These are phyloP conservation scores for Callopanchax toddi DNA, from an alignment of 2,113 vertebrate genomes.

Conservation along the genomic window DNA sequence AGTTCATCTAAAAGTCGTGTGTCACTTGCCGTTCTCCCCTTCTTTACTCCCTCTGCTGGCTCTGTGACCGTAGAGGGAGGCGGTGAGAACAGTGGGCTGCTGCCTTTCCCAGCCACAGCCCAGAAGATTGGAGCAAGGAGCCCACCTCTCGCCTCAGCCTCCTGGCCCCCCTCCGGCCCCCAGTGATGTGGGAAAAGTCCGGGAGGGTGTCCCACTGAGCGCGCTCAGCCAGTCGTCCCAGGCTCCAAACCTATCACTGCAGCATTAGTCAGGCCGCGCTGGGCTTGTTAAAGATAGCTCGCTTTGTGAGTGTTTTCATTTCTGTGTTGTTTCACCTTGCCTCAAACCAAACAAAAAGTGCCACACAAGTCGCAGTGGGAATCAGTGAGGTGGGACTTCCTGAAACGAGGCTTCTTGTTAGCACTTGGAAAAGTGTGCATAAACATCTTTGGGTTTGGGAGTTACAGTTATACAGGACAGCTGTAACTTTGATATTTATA, in stretches of 20 bases:
- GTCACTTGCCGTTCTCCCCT: conserved; percentile 11
- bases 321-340: conserved; percentile 59
- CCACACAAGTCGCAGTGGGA: conserved; percentile 62
- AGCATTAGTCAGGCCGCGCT: conserved; percentile 20
- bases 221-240: conserved; percentile 36
- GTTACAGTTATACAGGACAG: conserved; percentile 22
- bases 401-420: conserved; percentile 46
- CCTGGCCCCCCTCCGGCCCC: conserved; percentile 33
- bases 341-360: conserved; percentile 57
- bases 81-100: conserved; percentile 80
- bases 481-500: too few species aligned
- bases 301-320: conserved; percentile 48
- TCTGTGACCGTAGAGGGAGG: conserved; percentile 57
- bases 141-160: conserved; percentile 66
- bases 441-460: conserved; percentile 38
- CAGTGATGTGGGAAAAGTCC: conserved; percentile 79
- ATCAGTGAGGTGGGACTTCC: conserved; percentile 23
- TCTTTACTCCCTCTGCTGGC: conserved; percentile 41
- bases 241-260: conserved; percentile 44
- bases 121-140: conserved; percentile 72
- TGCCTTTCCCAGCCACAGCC: conserved; percentile 82
- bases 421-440: conserved; percentile 38
- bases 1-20: conserved; percentile 11
- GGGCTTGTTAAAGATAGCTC: conserved; percentile 50
- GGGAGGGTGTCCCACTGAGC: conserved; percentile 71